Evolutionary conservation across 2,113 vertebrate genomes (phyloP).

Genomic region (Phasianus colchicus): DNA sequence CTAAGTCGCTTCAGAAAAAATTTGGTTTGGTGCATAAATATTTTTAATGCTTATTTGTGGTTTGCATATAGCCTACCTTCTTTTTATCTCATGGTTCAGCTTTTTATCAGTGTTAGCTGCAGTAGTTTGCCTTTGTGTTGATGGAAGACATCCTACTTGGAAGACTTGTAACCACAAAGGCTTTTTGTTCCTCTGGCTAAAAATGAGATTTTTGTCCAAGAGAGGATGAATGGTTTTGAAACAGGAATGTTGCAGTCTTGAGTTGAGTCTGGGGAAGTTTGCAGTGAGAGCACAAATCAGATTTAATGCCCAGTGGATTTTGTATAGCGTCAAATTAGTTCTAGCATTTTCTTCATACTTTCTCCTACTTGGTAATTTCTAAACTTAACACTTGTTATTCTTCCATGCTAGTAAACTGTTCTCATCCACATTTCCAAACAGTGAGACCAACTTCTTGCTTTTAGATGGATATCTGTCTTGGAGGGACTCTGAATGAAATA

Average conservation of each 20-base stretch:
- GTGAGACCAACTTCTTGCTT: background rate
- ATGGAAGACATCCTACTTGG: background rate
- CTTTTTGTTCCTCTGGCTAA: slow-evolving; percentile 7
- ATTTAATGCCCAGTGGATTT: background rate
- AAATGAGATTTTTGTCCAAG: background rate
- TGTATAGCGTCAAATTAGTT: background rate
- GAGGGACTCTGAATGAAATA: background rate
- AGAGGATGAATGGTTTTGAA: background rate
- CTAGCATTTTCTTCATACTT: background rate
- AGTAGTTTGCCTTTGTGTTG: background rate
- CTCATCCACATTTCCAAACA: background rate
- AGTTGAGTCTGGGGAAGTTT: background rate
- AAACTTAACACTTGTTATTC: background rate
- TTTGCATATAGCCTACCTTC: background rate
- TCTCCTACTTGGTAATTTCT: background rate
- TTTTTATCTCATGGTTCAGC: background rate
- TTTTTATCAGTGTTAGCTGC: background rate
- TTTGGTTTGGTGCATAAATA: background rate
- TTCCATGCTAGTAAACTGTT: background rate
- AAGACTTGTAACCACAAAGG: background rate
- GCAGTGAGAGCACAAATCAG: background rate
- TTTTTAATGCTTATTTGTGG: rapidly evolving
- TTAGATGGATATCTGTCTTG: background rate
- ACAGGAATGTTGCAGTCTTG: background rate
- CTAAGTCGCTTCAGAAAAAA: background rate